Base-by-base conservation (phyloP, 2,888 invertebrate genomes). In the Ormyrus labotus region DNA sequence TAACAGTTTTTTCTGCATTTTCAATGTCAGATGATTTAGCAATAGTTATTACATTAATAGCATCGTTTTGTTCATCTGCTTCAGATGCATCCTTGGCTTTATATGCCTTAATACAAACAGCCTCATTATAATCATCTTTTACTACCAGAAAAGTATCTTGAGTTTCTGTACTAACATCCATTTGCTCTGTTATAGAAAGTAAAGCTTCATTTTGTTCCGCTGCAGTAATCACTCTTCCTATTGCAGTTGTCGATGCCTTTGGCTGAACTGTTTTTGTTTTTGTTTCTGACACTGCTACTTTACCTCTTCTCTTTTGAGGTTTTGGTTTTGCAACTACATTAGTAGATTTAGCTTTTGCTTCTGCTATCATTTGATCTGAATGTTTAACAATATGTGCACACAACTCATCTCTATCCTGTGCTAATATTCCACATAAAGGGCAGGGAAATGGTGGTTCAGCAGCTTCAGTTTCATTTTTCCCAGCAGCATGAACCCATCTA, bases 301-400 rank as follows among this genome's bases (percentile, higher is more conserved):
- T 65, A 45, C 51, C 55, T 83, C 84, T 73, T 64, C 81, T 81
- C 51, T 85, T 87, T 45, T 84, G n/a, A 11, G 83, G 53, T 45
- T 87, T 88, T 0, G 84, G 19, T 61, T 86, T 87, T 19, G 84
- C 82, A n/a, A 86, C 84, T 5, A 83, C 73, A 10, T 81, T 83
- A 8, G 81, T 83, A 4, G 84, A 88, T 79, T 90, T 90, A 0
- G 90, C 90, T 83, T 91, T 92, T 0, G 91, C 91, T 63, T 90
- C 88, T 8, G 92, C 91, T 34, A 92, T 92, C 87, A 92, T 91
- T 81, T 92, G 91, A 85, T 92, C 92, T 48, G 92, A 92, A 84
- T 92, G 92, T 82, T 92, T 92, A 45, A 93, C 92, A 58, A 92
- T 91, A 83, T 93, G 92, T 0, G 91, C 91, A 85, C 92, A 92